Evolutionary conservation across 2,797 vertebrate genomes (phyloP).

Genomic region (Epinephelus malabaricus): DNA sequence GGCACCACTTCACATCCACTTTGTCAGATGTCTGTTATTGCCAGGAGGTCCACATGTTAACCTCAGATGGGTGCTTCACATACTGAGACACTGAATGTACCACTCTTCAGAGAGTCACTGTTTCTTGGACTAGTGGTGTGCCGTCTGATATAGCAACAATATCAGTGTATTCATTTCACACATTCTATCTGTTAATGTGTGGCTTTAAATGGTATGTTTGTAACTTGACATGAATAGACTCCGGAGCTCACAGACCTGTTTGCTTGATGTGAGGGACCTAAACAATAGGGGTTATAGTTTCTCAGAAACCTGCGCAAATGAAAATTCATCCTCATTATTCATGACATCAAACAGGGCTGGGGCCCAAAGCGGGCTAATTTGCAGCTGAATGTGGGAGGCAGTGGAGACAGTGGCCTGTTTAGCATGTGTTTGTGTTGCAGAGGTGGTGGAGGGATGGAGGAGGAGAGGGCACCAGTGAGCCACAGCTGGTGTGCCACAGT

Average conservation of each 20-base stretch:
- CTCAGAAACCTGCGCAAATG: slow-evolving; percentile 74
- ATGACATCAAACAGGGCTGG: slow-evolving; percentile 87
- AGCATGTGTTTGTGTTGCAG: slow-evolving; percentile 88
- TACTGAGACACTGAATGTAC: slow-evolving; percentile 4
- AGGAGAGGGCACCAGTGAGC: slow-evolving; percentile 83
- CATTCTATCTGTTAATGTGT: slow-evolving; percentile 20
- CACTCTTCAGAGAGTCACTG: slow-evolving; percentile 2
- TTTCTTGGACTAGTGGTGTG: neutral
- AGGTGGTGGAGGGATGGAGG: slow-evolving; percentile 77
- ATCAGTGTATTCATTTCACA: slow-evolving; percentile 7
- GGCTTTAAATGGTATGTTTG: slow-evolving; percentile 36
- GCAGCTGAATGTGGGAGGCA: slow-evolving; percentile 89
- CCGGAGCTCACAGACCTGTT: slow-evolving; percentile 54
- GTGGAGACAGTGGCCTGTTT: slow-evolving; percentile 86
- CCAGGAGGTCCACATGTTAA: slow-evolving; percentile 8
- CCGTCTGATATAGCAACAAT: slow-evolving; percentile 11
- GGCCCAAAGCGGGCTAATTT: slow-evolving; percentile 87
- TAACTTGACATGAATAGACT: slow-evolving; percentile 50
- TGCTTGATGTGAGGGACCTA: slow-evolving; percentile 64
- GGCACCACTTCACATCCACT: slow-evolving; percentile 51
- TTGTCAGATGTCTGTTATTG: slow-evolving; percentile 42
- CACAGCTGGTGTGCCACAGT: slow-evolving; percentile 87
- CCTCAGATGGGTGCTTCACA: slow-evolving; percentile 12
- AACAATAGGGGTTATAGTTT: slow-evolving; percentile 80
- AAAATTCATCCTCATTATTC: slow-evolving; percentile 85